phyloP scores from a whole-genome alignment of 1,140 invertebrate genomes.

The Drosophila arawakana region DNA sequence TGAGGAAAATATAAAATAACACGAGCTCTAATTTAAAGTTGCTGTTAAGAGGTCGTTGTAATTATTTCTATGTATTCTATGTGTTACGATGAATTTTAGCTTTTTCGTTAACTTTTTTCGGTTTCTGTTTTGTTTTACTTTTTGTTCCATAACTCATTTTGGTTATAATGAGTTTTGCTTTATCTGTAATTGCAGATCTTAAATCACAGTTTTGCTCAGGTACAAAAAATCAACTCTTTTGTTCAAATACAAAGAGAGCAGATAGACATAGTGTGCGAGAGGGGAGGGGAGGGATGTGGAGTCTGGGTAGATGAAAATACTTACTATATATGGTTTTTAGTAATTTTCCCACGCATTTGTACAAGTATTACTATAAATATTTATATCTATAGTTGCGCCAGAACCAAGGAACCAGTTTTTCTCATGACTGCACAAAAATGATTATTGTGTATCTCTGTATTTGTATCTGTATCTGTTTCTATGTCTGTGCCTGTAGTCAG shows the following conservation, averaged over 20 bases:
- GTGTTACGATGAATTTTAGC: constrained; percentile 13
- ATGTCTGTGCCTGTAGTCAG: constrained; percentile 53
- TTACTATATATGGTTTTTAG: constrained; percentile 38
- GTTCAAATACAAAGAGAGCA: constrained; percentile 43
- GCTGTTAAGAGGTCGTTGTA: constrained; percentile 39
- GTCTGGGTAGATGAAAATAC: neutral
- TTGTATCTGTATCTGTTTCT: constrained; percentile 27
- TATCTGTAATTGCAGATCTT: constrained; percentile 79
- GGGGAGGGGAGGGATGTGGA: neutral
- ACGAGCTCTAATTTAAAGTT: constrained; percentile 67
- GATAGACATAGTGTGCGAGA: neutral
- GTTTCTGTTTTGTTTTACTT: constrained; percentile 19
- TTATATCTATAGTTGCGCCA: constrained; percentile 57
- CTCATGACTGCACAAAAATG: constrained; percentile 48
- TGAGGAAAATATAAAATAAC: constrained; percentile 26
- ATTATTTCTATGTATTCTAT: constrained; percentile 10
- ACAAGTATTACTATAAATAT: constrained; percentile 63
- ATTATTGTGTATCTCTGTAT: constrained; percentile 30
- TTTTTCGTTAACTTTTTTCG: neutral
- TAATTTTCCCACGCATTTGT: constrained; percentile 75
- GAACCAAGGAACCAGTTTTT: constrained; percentile 64
- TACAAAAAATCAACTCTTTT: constrained; percentile 30
- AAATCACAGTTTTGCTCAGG: constrained; percentile 48
- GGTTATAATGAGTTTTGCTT: constrained; percentile 75
- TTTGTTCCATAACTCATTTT: constrained; percentile 74